phyloP scores from a whole-genome alignment of 2,888 invertebrate species.

The Sipunculus nudus region DNA sequence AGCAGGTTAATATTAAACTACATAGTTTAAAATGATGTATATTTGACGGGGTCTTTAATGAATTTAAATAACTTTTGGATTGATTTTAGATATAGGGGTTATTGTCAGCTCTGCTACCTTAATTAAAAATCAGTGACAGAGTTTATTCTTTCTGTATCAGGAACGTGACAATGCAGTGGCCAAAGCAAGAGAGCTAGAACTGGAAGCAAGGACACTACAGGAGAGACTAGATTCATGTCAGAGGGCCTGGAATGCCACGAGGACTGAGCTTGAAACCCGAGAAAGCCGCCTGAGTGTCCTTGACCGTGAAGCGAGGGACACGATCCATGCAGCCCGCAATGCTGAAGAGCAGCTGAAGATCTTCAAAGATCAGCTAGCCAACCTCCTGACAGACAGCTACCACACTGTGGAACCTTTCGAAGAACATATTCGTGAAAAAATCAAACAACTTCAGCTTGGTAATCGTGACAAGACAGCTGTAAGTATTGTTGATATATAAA shows the following conservation, averaged over 20 bases:
- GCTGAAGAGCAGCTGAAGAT: constrained; percentile 43
- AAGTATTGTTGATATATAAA: constrained; percentile 30
- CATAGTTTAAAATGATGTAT: too few relatives aligned
- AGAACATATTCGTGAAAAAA: constrained; percentile 53
- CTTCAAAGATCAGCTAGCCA: constrained; percentile 59
- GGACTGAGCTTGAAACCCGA: constrained; percentile 50
- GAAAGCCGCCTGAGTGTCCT: constrained; percentile 45
- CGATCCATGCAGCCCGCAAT: not conserved
- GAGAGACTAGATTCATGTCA: constrained; percentile 53
- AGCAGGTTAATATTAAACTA: too few relatives aligned
- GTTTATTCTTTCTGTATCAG: too few relatives aligned
- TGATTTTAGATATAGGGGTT: too few relatives aligned
- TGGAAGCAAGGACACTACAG: constrained; percentile 51
- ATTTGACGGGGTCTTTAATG: too few relatives aligned
- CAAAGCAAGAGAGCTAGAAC: constrained; percentile 49
- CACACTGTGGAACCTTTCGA: constrained; percentile 48
- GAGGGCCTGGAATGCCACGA: constrained; percentile 50
- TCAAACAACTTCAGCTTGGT: constrained; percentile 43
- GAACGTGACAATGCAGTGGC: constrained; percentile 56
- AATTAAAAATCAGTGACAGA: too few relatives aligned
- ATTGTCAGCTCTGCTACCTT: too few relatives aligned
- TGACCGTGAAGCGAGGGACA: constrained; percentile 24
- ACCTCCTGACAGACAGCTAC: constrained; percentile 49
- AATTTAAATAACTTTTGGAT: too few relatives aligned
- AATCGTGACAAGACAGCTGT: constrained; percentile 54